phyloP scores from a whole-genome alignment of 1,140 invertebrate species.

The Caenorhabditis tropicalis region DNA sequence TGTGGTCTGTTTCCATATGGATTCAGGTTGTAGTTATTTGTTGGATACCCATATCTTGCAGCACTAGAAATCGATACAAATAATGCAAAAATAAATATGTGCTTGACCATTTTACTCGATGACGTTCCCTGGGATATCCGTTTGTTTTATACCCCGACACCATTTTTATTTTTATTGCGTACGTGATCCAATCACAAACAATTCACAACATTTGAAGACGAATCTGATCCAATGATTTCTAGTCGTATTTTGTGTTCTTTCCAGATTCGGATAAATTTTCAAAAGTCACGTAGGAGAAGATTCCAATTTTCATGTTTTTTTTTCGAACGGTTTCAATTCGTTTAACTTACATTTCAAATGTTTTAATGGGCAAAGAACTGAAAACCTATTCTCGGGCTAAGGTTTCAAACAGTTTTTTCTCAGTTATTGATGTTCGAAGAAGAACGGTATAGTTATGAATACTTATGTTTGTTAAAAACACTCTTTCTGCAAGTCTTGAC shows the following conservation, averaged over 20 bases:
- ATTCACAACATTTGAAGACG: neutral
- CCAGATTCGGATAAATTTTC: neutral
- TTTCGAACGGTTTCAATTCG: too few relatives aligned
- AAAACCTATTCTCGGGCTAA: neutral
- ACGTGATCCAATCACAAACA: conserved; percentile 8
- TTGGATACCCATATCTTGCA: neutral
- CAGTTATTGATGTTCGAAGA: too few relatives aligned
- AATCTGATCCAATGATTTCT: conserved; percentile 17
- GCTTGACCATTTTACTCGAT: neutral
- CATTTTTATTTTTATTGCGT: neutral
- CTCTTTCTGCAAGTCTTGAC: too few relatives aligned
- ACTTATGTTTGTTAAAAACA: too few relatives aligned
- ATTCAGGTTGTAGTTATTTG: neutral
- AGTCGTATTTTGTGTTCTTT: conserved; percentile 20
- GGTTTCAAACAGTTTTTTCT: neutral
- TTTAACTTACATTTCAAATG: too few relatives aligned
- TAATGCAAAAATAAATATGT: neutral
- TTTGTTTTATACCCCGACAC: neutral
- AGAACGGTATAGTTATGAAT: too few relatives aligned
- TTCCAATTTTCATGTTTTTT: neutral
- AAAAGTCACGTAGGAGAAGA: neutral
- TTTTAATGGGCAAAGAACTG: too few relatives aligned
- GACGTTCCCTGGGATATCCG: neutral
- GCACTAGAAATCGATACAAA: neutral
- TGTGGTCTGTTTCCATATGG: neutral